phyloP scores from a whole-genome alignment of 2,888 invertebrate species.

The Campoletis raptor region DNA sequence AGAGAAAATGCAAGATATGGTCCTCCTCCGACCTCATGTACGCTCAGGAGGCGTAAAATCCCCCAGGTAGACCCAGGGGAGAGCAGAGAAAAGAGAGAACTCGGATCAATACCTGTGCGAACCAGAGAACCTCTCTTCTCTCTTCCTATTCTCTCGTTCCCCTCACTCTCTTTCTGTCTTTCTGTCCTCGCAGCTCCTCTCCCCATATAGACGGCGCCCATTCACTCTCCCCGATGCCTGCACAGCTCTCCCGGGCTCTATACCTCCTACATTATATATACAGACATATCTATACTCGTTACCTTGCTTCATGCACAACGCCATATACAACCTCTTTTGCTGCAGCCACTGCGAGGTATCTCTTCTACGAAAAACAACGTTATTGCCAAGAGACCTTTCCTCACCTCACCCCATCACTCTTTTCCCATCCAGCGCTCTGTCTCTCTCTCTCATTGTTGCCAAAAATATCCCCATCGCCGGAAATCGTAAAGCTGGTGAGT shows the following conservation, averaged over 20 bases:
- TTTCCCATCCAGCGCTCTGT: not conserved
- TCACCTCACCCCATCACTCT: not conserved
- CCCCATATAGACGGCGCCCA: constrained; percentile 60
- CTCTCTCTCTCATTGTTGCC: constrained; percentile 13
- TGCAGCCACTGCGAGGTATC: constrained; percentile 59
- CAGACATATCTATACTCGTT: constrained; percentile 15
- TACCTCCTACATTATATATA: constrained; percentile 20
- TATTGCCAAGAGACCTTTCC: constrained; percentile 45
- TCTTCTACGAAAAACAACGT: constrained; percentile 73
- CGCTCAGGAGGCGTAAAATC: constrained; percentile 82
- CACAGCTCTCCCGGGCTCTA: constrained; percentile 41
- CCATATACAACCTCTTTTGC: constrained; percentile 29
- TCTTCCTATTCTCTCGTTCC: constrained; percentile 68
- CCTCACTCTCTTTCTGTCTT: constrained; percentile 66
- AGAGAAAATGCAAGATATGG: constrained; percentile 73
- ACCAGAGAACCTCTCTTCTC: constrained; percentile 74
- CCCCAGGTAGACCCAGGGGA: constrained; percentile 74
- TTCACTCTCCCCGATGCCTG: constrained; percentile 61
- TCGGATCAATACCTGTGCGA: constrained; percentile 81
- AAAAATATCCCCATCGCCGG: constrained; percentile 73
- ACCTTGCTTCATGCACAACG: constrained; percentile 27
- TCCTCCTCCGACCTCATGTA: constrained; percentile 78
- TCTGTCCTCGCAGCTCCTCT: constrained; percentile 41
- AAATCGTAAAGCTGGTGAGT: constrained; percentile 39
- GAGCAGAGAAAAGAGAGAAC: constrained; percentile 72